phyloP scores from a whole-genome alignment of 2,113 vertebrate species.

The Noturus placidus region DNA sequence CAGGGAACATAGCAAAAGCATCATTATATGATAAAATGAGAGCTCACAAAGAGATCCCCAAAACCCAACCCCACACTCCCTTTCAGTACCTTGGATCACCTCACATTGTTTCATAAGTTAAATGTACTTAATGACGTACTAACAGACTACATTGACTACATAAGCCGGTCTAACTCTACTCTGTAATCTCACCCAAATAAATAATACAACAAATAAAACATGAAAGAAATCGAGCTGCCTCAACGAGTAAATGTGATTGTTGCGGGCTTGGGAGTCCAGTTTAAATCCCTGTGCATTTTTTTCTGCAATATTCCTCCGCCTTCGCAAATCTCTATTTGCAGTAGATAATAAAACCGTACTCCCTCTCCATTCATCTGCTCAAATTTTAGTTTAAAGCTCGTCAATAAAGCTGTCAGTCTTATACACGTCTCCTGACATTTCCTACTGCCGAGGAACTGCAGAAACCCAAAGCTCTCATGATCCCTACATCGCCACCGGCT shows the following conservation, averaged over 20 bases:
- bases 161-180: neutral
- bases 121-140: neutral
- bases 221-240: neutral
- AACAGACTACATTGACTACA: neutral
- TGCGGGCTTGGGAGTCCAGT: neutral
- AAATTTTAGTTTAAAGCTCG: conserved; percentile 43
- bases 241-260: neutral
- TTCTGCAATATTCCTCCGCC: conserved; percentile 22
- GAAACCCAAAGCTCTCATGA: conserved; percentile 30
- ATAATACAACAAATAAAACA: neutral
- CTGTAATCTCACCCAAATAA: neutral
- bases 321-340: neutral
- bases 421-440: conserved; percentile 52
- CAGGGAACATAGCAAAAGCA: no score
- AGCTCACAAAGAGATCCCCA: no score
- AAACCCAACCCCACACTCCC: neutral
- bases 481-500: conserved; percentile 8
- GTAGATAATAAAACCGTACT: conserved; percentile 21
- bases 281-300: conserved; percentile 21
- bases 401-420: conserved; percentile 39
- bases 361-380: neutral
- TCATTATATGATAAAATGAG: no score
- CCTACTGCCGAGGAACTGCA: neutral
- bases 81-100: neutral
- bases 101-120: neutral